These are phyloP conservation scores for Calcarius ornatus DNA, from an alignment of 2,113 vertebrate species.

Conservation along the genomic window DNA sequence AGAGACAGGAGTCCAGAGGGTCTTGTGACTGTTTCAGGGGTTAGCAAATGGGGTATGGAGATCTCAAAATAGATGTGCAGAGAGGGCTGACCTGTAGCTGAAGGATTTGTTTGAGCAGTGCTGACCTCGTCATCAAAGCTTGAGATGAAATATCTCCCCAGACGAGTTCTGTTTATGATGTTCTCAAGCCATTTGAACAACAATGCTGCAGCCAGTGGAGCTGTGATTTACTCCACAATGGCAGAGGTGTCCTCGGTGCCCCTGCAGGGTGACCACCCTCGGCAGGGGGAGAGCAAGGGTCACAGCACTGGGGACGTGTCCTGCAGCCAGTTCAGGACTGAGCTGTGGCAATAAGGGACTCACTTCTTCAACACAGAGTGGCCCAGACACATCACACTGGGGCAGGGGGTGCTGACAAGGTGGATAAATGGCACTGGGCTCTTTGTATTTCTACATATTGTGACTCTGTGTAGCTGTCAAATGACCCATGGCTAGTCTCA, in stretches of 20 bases:
- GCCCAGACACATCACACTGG: fast-evolving
- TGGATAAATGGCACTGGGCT: neutral
- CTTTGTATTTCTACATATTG: neutral
- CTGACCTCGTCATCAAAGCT: neutral
- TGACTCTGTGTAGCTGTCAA: neutral
- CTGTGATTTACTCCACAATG: neutral
- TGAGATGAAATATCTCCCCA: neutral
- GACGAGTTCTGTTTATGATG: neutral
- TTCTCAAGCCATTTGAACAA: neutral
- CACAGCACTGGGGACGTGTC: neutral
- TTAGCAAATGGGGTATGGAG: fast-evolving
- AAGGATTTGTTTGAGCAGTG: neutral
- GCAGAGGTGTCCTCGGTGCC: neutral
- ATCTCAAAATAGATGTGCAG: neutral
- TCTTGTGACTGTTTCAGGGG: neutral
- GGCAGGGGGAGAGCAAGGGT: neutral
- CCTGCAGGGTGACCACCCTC: neutral
- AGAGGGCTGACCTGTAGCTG: neutral
- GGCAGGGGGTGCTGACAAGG: fast-evolving
- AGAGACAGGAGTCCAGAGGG: neutral
- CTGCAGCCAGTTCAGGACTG: neutral
- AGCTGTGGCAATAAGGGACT: neutral
- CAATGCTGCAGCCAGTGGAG: fast-evolving
- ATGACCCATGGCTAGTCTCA: neutral
- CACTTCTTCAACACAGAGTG: neutral